phyloP scores from a whole-genome alignment of 2,888 invertebrate species.

The Mesopsocus fuscifrons region DNA sequence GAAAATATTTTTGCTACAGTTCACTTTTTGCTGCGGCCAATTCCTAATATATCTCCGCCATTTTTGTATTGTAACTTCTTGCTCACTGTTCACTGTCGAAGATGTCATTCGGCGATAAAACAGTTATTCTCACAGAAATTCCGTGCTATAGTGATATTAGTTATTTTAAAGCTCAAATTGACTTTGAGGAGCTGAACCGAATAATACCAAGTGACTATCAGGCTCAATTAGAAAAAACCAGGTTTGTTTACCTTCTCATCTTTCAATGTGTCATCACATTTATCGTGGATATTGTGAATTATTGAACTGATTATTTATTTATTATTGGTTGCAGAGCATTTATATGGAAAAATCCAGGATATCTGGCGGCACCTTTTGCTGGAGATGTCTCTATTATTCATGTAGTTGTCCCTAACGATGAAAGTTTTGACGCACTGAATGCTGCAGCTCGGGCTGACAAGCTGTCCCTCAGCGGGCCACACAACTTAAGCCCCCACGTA shows the following conservation, averaged over 20 bases:
- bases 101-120: too few relatives aligned
- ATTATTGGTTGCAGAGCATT: constrained; percentile 1
- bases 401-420: constrained; percentile 4
- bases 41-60: too few relatives aligned
- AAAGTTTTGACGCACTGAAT: not conserved
- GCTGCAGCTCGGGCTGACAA: not conserved
- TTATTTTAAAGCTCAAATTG: not conserved
- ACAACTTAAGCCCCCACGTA: not conserved
- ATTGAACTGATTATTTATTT: too few relatives aligned
- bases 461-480: not conserved
- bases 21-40: not conserved
- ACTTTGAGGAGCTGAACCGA: not conserved
- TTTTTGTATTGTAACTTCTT: too few relatives aligned
- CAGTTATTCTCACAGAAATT: not conserved
- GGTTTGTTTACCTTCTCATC: constrained; percentile 3
- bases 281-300: too few relatives aligned
- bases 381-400: not conserved
- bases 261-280: not conserved
- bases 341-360: not conserved
- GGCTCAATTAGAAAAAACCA: constrained; percentile 1
- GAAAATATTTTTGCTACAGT: too few relatives aligned
- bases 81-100: too few relatives aligned
- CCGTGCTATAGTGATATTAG: not conserved
- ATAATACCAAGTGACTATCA: not conserved
- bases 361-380: not conserved